Conservation (phyloP, 2,888 invertebrate species). For the Anarsia innoxiella region DNA sequence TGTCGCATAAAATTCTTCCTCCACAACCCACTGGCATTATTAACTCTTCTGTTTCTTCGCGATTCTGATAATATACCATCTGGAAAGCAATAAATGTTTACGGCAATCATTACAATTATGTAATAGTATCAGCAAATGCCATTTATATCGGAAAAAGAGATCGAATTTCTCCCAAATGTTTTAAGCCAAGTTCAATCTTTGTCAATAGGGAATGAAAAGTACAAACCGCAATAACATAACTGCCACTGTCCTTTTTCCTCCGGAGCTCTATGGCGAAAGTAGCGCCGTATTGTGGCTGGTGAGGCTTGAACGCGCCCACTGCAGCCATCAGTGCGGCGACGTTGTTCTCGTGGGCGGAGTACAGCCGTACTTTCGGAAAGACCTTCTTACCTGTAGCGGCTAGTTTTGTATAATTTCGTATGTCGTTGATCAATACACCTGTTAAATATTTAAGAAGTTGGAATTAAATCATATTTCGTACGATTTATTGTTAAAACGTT, state of each 20-base stretch:
- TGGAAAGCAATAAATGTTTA: slow-evolving; percentile 25
- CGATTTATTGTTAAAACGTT: too few relatives aligned
- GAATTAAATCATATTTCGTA: too few relatives aligned
- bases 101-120: neutral
- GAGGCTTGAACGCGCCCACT: slow-evolving; percentile 68
- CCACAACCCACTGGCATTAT: slow-evolving; percentile 57
- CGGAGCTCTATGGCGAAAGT: slow-evolving; percentile 73
- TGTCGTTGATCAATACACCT: slow-evolving; percentile 68
- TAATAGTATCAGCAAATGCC: too few relatives aligned
- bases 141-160: too few relatives aligned
- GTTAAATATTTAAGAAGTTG: slow-evolving; percentile 3
- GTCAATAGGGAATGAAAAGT: neutral
- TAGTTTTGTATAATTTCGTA: slow-evolving; percentile 58
- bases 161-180: too few relatives aligned
- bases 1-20: slow-evolving; percentile 54
- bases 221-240: neutral
- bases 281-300: slow-evolving; percentile 75
- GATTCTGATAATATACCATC: slow-evolving; percentile 63
- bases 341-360: slow-evolving; percentile 79
- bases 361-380: slow-evolving; percentile 61
- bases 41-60: slow-evolving; percentile 30
- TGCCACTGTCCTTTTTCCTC: too few relatives aligned
- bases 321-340: slow-evolving; percentile 75
- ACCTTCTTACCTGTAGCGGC: slow-evolving; percentile 51
- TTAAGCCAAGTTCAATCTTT: too few relatives aligned